Evolutionary conservation across 2,888 invertebrate species (phyloP).

Genomic region (Ichneumon xanthorius): DNA sequence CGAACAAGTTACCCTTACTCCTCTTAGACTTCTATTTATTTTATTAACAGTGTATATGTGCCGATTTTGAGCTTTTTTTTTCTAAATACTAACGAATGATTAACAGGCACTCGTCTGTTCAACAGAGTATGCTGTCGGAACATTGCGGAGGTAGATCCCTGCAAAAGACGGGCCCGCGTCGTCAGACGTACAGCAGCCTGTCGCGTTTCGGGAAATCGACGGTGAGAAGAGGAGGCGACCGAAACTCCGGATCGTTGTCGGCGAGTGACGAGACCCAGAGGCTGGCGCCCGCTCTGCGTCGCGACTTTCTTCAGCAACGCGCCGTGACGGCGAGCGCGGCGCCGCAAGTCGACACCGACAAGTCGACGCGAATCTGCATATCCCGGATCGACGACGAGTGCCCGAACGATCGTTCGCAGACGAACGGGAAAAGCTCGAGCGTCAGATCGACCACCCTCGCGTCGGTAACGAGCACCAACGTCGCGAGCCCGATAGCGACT

Average conservation of each 20-base stretch:
- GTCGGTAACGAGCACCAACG: conserved; percentile 44
- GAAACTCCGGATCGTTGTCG: conserved; percentile 77
- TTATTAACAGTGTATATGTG: not conserved
- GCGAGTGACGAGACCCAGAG: conserved; percentile 78
- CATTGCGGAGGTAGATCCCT: conserved; percentile 80
- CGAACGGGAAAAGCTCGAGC: conserved; percentile 54
- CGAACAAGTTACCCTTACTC: too few species aligned
- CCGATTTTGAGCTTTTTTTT: conserved; percentile 11
- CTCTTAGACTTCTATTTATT: too few species aligned
- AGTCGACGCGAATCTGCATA: conserved; percentile 31
- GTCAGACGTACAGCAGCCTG: conserved; percentile 81
- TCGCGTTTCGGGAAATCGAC: conserved; percentile 76
- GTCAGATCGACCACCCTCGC: conserved; percentile 49
- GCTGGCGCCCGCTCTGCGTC: conserved; percentile 53
- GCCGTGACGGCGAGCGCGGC: conserved; percentile 9
- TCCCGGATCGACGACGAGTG: conserved; percentile 20
- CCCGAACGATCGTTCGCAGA: not conserved
- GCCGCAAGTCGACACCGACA: conserved; percentile 24
- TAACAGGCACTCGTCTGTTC: conserved; percentile 68
- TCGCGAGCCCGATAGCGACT: conserved; percentile 22
- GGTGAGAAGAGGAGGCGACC: conserved; percentile 70
- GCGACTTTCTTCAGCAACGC: conserved; percentile 18
- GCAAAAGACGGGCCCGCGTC: conserved; percentile 72
- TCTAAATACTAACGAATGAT: conserved; percentile 51
- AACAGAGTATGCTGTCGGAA: conserved; percentile 84